Conservation (phyloP, 1,140 invertebrate genomes). For the Amphibalanus amphitrite region DNA sequence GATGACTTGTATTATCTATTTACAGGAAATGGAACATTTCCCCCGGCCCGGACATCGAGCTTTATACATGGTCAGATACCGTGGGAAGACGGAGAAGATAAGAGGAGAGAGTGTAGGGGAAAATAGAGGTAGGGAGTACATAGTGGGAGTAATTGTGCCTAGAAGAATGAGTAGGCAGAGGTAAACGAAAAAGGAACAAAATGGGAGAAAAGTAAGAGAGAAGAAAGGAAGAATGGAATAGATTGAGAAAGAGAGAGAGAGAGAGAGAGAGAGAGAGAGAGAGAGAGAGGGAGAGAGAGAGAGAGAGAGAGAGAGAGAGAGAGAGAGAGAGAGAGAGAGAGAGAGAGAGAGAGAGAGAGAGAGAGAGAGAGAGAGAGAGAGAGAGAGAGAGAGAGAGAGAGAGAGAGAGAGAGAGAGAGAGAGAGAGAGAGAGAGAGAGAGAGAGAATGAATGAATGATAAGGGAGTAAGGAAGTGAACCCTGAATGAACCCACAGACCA, state of each 20-base stretch:
- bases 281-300: slow-evolving; percentile 8
- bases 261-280: slow-evolving; percentile 9
- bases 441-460: neutral
- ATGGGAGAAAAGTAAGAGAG: slow-evolving; percentile 3
- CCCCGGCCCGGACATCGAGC: too few species aligned
- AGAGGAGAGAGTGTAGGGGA: too few species aligned
- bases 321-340: slow-evolving; percentile 5
- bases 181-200: too few species aligned
- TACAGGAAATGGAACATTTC: too few species aligned
- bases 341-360: slow-evolving; percentile 8
- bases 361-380: slow-evolving; percentile 9
- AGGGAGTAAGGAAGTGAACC: too few species aligned
- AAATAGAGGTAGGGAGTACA: too few species aligned
- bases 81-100: too few species aligned
- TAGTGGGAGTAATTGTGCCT: too few species aligned
- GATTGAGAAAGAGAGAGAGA: slow-evolving; percentile 6
- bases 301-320: slow-evolving; percentile 5
- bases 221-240: slow-evolving; percentile 5
- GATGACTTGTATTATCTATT: too few species aligned
- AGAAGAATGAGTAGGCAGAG: too few species aligned
- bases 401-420: slow-evolving; percentile 8
- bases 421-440: slow-evolving; percentile 8
- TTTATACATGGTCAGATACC: too few species aligned
- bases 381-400: slow-evolving; percentile 8
- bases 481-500: too few species aligned